Evolutionary conservation across 2,797 vertebrate species (phyloP).

Genomic region (Stomatorhinus walkeri): DNA sequence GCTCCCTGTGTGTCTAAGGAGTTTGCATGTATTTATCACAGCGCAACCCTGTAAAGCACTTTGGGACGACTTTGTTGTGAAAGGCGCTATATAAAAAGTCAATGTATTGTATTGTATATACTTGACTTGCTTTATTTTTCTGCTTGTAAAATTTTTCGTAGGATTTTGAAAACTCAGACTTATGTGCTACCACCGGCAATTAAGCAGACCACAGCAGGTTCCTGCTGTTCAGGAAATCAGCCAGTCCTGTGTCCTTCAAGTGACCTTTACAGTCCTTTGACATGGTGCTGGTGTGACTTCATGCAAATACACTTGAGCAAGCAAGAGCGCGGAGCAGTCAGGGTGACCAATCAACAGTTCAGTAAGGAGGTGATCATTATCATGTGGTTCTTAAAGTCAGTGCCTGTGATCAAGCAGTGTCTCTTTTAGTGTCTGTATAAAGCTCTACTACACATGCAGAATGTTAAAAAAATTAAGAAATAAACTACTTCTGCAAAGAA

Average conservation of each 20-base stretch:
- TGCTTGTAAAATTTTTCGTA: background rate
- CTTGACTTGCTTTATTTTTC: background rate
- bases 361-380: background rate
- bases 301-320: background rate
- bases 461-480: background rate
- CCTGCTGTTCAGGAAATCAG: background rate
- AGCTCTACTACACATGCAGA: background rate
- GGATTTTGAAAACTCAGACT: background rate
- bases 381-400: background rate
- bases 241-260: background rate
- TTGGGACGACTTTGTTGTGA: background rate
- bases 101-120: background rate
- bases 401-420: background rate
- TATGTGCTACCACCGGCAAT: background rate
- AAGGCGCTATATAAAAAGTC: background rate
- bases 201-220: background rate
- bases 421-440: background rate
- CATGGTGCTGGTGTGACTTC: background rate
- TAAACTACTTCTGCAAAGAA: background rate
- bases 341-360: background rate
- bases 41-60: background rate
- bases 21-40: background rate
- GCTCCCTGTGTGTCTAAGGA: background rate
- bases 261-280: background rate
- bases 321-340: background rate